These are phyloP conservation scores for Drosophila mayri DNA, from an alignment of 1,140 invertebrate species.

Conservation along the genomic window DNA sequence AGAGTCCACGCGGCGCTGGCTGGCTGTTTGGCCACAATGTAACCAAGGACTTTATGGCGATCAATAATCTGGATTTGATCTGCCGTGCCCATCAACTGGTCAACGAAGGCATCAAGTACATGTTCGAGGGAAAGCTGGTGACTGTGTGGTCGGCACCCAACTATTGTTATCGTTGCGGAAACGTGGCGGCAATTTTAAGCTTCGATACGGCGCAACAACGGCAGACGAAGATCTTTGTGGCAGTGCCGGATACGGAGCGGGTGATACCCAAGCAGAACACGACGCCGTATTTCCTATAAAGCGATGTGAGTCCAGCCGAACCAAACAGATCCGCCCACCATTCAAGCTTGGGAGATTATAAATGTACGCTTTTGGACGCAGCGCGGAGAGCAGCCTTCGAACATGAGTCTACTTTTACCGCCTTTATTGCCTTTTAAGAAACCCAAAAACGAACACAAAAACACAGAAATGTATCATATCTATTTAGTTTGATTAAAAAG, in stretches of 20 bases:
- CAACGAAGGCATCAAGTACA: conserved; percentile 98
- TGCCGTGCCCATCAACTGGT: conserved; percentile 98
- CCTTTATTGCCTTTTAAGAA: conserved; percentile 7
- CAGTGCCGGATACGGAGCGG: conserved; percentile 96
- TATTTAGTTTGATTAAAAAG: conserved; percentile 29
- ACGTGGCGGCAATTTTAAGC: conserved; percentile 95
- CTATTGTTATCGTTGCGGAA: conserved; percentile 98
- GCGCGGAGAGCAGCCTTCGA: conserved; percentile 14
- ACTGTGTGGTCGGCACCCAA: conserved; percentile 99
- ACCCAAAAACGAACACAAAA: neutral
- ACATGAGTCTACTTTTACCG: conserved; percentile 5
- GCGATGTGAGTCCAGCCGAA: too few species aligned
- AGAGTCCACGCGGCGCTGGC: conserved; percentile 96
- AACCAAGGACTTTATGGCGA: conserved; percentile 96
- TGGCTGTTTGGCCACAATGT: conserved; percentile 97
- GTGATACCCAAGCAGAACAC: conserved; percentile 96
- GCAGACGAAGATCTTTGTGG: conserved; percentile 95
- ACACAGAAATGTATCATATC: conserved; percentile 21
- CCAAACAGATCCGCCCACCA: too few species aligned
- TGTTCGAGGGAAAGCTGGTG: conserved; percentile 97
- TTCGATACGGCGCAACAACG: conserved; percentile 91
- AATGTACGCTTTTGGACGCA: conserved; percentile 23
- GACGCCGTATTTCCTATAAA: conserved; percentile 98
- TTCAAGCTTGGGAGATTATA: too few species aligned
- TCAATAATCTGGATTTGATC: conserved; percentile 95